Evolutionary conservation across 2,888 invertebrate genomes (phyloP), one percentile per base, ranked within the genome.

Genomic region (Pristionchus exspectatus): DNA sequence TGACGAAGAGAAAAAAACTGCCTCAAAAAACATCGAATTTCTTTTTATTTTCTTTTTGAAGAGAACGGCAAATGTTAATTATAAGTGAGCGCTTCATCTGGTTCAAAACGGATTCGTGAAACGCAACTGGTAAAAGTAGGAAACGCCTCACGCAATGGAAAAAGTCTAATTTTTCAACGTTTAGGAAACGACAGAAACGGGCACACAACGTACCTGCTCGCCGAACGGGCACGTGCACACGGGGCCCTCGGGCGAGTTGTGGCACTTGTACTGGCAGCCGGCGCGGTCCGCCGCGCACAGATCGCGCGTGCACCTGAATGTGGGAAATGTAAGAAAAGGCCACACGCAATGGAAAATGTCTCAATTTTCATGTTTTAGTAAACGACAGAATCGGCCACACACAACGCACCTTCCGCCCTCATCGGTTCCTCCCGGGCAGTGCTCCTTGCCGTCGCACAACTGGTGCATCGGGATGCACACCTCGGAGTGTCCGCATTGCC

Each of bases 141-240:
- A 27, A 12, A 24, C 44, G 12, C 44, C 44, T 50, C 44, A 50
- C 44, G 44, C 44, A 50, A 50, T 50, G 44, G 44, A 12, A 50
- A 50, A 50, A 50, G 9, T 10, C 44, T 12, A 50, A 1, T 7
- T 50, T 50, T 50, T 7, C 7, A 50, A 10, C 12, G 44, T 50
- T 50, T 50, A 50, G 44, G 44, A 50, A 50, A 50, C 9, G 44
- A 50, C 44, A 50, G 44, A 50, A 50, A 50, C 44, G 44, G 44
- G 44, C 4, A 50, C 44, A 50, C 44, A 50, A 50, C 89, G n/a
- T 9, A 98, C 96, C 91, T 97, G 97, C 95, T 98, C 98, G 0
- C 99, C 98, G 0, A 96, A 95, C 0, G 98, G 98, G 95, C 99
- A 99, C 0, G 97, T 96, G 95, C 99, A 99, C 81, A 97, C 96